Conservation (phyloP, 2,888 invertebrate species). For the Notocelia uddmanniana region DNA sequence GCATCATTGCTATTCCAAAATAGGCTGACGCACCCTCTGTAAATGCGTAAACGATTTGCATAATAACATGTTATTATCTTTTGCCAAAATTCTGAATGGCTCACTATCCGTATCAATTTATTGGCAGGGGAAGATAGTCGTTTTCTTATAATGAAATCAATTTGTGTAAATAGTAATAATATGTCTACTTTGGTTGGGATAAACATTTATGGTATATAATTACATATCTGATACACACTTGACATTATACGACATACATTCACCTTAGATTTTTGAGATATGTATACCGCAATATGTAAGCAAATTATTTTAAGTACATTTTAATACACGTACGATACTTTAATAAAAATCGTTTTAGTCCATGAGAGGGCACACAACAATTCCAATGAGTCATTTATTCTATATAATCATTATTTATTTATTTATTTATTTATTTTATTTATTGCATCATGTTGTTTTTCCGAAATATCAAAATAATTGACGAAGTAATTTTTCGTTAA, state of each 20-base stretch:
- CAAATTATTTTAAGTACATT: too few relatives aligned
- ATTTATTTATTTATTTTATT: too few relatives aligned
- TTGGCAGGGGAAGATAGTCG: conserved; percentile 59
- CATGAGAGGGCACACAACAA: too few relatives aligned
- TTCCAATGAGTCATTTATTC: too few relatives aligned
- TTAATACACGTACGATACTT: not conserved
- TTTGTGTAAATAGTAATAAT: conserved; percentile 61
- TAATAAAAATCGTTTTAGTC: not conserved
- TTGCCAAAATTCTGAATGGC: conserved; percentile 62
- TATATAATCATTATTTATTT: too few relatives aligned
- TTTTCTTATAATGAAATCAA: conserved; percentile 59
- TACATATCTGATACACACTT: too few relatives aligned
- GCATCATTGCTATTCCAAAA: conserved; percentile 19
- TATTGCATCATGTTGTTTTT: too few relatives aligned
- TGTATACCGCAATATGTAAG: not conserved
- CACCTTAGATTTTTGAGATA: not conserved
- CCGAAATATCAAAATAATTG: too few relatives aligned
- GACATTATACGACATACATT: too few relatives aligned
- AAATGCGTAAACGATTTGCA: conserved; percentile 71
- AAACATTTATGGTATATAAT: conserved; percentile 6
- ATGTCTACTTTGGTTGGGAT: conserved; percentile 53
- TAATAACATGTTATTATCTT: conserved; percentile 73
- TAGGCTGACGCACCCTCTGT: conserved; percentile 25
- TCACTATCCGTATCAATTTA: conserved; percentile 40
- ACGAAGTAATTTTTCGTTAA: too few relatives aligned